Conservation (phyloP, 2,888 invertebrate genomes). For the Melikaiella ostensackeni region DNA sequence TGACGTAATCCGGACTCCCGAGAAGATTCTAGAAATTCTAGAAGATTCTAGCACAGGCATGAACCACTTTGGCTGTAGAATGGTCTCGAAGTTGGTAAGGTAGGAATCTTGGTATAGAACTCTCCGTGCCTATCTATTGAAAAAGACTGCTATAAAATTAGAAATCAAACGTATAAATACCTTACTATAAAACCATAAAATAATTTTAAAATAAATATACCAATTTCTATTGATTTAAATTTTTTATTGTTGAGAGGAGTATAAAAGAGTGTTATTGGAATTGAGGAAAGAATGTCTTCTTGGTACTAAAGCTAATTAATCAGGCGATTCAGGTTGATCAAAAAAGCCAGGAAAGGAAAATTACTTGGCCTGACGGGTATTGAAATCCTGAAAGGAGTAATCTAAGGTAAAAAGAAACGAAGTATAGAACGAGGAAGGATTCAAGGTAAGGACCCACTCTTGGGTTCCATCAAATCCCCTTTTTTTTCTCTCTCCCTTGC, state of each 20-base stretch:
- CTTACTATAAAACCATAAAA: too few relatives aligned
- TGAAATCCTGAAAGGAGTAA: constrained; percentile 38
- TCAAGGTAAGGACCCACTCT: constrained; percentile 26
- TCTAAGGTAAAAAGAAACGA: constrained; percentile 22
- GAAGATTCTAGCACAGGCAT: too few relatives aligned
- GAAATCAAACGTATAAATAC: too few relatives aligned
- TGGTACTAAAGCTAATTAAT: constrained; percentile 13
- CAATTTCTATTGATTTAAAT: neutral
- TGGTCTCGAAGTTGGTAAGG: too few relatives aligned
- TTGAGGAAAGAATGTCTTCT: neutral
- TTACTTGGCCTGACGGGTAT: constrained; percentile 29
- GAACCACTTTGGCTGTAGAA: too few relatives aligned
- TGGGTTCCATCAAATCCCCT: constrained; percentile 5
- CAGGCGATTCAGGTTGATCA: constrained; percentile 19
- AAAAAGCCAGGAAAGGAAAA: constrained; percentile 32
- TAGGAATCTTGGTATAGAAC: too few relatives aligned
- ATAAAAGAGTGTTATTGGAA: neutral
- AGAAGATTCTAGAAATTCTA: too few relatives aligned
- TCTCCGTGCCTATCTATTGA: too few relatives aligned
- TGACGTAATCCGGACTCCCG: too few relatives aligned
- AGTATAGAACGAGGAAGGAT: constrained; percentile 16
- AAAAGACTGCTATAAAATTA: neutral
- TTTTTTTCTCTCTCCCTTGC: constrained; percentile 19
- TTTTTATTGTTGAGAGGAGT: neutral
- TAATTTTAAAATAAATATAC: too few relatives aligned